These are phyloP conservation scores for Eutolmus rufibarbis DNA, from an alignment of 2,888 invertebrate species.

Conservation along the genomic window DNA sequence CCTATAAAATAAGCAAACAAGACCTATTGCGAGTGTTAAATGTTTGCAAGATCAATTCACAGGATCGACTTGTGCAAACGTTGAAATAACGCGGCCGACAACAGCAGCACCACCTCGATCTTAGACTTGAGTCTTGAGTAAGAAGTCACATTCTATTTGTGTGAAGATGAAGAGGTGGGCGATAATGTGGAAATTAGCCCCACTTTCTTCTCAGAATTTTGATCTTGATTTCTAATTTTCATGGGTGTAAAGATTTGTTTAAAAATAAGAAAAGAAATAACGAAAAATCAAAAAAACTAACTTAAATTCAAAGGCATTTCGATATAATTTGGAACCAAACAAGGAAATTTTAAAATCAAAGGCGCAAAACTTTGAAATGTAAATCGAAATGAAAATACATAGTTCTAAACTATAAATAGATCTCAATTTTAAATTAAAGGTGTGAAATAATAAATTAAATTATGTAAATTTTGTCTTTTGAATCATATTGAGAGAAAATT, in stretches of 20 bases:
- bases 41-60: constrained; percentile 44
- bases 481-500: too few species aligned
- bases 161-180: neutral
- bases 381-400: too few species aligned
- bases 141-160: neutral
- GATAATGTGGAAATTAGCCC: neutral
- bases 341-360: too few species aligned
- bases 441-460: too few species aligned
- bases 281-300: too few species aligned
- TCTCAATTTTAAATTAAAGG: too few species aligned
- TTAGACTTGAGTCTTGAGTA: neutral
- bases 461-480: too few species aligned
- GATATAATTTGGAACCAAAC: too few species aligned
- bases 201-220: neutral
- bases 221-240: neutral
- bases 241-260: neutral
- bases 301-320: too few species aligned
- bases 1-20: constrained; percentile 47
- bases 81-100: constrained; percentile 15
- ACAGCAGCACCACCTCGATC: neutral
- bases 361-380: too few species aligned
- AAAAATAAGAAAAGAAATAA: neutral
- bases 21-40: constrained; percentile 17
- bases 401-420: too few species aligned
- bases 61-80: constrained; percentile 41